Conservation (phyloP, 2,113 vertebrate genomes). For the Dipodomys merriami region DNA sequence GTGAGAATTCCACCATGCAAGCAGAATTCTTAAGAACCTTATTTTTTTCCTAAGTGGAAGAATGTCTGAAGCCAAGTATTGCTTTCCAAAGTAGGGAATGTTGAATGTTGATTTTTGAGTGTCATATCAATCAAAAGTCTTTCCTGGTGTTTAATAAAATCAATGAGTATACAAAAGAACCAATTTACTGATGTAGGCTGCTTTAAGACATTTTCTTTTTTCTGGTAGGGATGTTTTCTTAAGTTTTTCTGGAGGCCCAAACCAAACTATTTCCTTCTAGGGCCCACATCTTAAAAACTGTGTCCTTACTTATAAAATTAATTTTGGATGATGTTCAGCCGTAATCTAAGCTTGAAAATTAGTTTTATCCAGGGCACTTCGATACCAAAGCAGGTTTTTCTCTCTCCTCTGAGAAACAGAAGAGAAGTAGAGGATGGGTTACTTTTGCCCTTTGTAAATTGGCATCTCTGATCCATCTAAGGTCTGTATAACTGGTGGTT, state of each 20-base stretch:
- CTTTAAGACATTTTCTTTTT: neutral
- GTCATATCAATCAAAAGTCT: neutral
- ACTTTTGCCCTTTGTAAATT: neutral
- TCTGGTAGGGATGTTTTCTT: neutral
- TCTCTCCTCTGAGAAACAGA: neutral
- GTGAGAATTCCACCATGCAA: neutral
- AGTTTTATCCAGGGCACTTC: neutral
- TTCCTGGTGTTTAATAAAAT: slow-evolving; percentile 1
- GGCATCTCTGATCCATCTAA: neutral
- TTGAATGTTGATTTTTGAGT: neutral
- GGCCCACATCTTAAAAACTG: neutral
- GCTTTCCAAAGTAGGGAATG: neutral
- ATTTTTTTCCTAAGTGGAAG: neutral
- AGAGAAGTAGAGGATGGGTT: neutral
- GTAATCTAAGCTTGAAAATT: neutral
- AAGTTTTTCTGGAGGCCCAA: neutral
- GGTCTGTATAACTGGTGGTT: neutral
- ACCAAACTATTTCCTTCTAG: neutral
- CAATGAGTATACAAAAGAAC: neutral
- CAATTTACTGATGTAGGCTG: neutral
- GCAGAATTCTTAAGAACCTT: slow-evolving; percentile 11
- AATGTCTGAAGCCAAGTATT: neutral
- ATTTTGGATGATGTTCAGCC: neutral
- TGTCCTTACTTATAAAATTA: neutral
- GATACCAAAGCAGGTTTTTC: neutral